Conservation (phyloP, 2,888 invertebrate species). For the Hetaerina titia region DNA sequence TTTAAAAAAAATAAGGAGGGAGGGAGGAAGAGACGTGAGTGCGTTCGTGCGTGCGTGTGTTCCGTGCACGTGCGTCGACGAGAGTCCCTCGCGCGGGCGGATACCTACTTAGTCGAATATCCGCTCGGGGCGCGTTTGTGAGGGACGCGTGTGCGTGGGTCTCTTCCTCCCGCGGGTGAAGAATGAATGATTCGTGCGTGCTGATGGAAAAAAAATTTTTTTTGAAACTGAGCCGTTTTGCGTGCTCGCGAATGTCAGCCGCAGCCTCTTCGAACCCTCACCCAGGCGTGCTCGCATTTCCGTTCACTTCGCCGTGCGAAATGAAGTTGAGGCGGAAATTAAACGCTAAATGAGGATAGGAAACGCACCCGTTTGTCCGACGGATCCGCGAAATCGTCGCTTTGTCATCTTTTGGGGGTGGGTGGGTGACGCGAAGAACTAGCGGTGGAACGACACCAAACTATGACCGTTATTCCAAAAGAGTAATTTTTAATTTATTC, state of each 20-base stretch:
- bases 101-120: too few species aligned
- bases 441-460: too few species aligned
- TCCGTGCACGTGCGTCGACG: neutral
- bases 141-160: neutral
- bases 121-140: neutral
- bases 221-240: neutral
- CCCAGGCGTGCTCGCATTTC: neutral
- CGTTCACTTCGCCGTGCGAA: neutral
- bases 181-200: neutral
- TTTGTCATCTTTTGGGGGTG: neutral
- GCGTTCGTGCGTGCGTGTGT: neutral
- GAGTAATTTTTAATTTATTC: too few species aligned
- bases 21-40: slow-evolving; percentile 5
- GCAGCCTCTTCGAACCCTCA: neutral
- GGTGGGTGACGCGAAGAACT: neutral
- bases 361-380: neutral
- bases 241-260: neutral
- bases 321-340: neutral
- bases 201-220: neutral
- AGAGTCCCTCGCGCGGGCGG: neutral
- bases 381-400: neutral
- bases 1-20: neutral
- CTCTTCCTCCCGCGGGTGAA: neutral
- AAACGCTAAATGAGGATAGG: neutral
- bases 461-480: too few species aligned